Base-by-base conservation (phyloP, 1,140 invertebrate genomes). In the Leptoteleia sp. region DNA sequence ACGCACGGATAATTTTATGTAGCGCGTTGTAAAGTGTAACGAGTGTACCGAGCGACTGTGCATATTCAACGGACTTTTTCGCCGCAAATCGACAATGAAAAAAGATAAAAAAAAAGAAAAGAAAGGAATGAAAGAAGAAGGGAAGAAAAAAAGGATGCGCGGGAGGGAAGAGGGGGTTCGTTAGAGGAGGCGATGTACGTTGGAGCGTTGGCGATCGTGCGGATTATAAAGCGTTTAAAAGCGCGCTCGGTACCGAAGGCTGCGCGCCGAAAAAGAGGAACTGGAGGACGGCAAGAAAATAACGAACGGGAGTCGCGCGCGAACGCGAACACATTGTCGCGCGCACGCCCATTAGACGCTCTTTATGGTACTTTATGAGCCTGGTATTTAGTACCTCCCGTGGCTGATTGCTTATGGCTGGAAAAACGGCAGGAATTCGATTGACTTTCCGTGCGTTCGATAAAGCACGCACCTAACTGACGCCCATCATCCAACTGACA, bases 1-100 rank as follows among this genome's bases (percentile, higher is more conserved):
- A 42, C 59, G 59, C 25, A 29, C n/a, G 47, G 47, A 33, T 43
- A 65, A 52, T 52, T 43, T 65, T 65, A 65, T 42, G 47, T 43
- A 12, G 35, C 8, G 9, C 11, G 47, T 52, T 65, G 35, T 65
- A 52, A 65, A 43, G 19, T 16, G 47, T 40, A 64, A 64, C 27
- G 35, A 50, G 45, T 50, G 38, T 43, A 31, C n/a, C 22, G 11
- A 48, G 54, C n/a, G n/a, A n/a, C n/a, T n/a, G 54, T n/a, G 40
- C 27, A 17, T 22, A 45, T 43, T 1, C 40, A 12, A 12, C 13
- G 7, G 31, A 29, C 8, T 61, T 61, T 61, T 61, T 45, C 55
- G 25, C 4, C 17, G 55, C 55, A 13, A 45, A 17, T 45, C 7
- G 42, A 9, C 15, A 15, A 9, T 35, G 35, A 61, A 61, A 61